A percentile compares a stretch with the other conserved stretches of the same genome.
These are phyloP conservation scores for Cydia amplana DNA, from an alignment of 1,140 invertebrate genomes.

Conservation along the genomic window DNA sequence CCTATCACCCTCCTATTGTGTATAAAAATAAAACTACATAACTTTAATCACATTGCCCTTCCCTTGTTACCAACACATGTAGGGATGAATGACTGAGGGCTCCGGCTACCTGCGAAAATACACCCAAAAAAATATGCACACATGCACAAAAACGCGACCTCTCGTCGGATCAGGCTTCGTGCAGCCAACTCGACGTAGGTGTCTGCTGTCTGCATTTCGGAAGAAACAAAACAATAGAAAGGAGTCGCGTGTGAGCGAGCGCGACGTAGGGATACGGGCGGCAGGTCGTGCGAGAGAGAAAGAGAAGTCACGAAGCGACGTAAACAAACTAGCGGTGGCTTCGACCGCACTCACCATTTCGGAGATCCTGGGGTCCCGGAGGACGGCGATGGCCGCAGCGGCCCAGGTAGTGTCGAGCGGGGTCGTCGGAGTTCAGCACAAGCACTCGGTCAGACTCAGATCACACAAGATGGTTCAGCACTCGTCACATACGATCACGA, in stretches of 20 bases:
- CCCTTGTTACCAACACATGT: constrained; percentile 17
- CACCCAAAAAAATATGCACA: constrained; percentile 70
- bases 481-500: constrained; percentile 65
- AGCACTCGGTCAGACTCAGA: constrained; percentile 46
- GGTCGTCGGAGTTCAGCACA: constrained; percentile 65
- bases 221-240: constrained; percentile 79
- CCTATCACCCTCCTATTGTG: neutral
- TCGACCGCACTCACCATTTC: constrained; percentile 79
- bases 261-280: constrained; percentile 71
- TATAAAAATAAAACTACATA: constrained; percentile 17
- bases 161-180: constrained; percentile 63
- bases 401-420: constrained; percentile 74
- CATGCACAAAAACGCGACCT: constrained; percentile 67
- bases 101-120: constrained; percentile 73
- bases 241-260: constrained; percentile 63
- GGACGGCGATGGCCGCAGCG: constrained; percentile 54
- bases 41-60: neutral
- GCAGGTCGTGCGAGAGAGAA: constrained; percentile 67
- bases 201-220: constrained; percentile 77
- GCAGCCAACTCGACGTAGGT: constrained; percentile 65
- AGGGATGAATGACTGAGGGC: constrained; percentile 42
- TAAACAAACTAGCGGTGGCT: constrained; percentile 77
- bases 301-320: constrained; percentile 71
- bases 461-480: constrained; percentile 65
- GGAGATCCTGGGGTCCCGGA: constrained; percentile 65